Evolutionary conservation across 1,140 invertebrate species (phyloP), one percentile per base, ranked within the genome.

Genomic region (Vanessa atalanta): DNA sequence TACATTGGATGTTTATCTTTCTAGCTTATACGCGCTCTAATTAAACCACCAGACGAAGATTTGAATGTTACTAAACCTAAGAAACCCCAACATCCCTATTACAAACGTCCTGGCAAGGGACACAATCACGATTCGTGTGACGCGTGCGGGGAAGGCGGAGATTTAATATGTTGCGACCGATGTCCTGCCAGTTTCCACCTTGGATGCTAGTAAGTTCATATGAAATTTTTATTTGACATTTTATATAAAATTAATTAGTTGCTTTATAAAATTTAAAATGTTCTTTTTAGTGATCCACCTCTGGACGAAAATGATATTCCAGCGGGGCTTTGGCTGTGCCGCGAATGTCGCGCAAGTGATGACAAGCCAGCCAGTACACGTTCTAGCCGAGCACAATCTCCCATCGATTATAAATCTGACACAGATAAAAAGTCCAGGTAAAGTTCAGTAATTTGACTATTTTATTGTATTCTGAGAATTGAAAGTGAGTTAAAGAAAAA

Each of bases 161-260:
- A 98, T 90, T 93, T 99, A n/a, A 95, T 99, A 65, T 99, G 98
- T 87, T 99, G 98, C 91, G 98, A 99, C 88, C 95, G 96, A 77
- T 99, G 98, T 88, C 98, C 98, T 48, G 97, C 97, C 48, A 98
- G 98, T 48, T 99, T 99, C 93, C 98, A 99, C 93, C 94, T 99
- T 60, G 95, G 96, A 66, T 99, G 98, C 95, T 97, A 99, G 97
- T 98, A 93, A 95, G 96, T 95, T 73, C 1, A 20, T 14, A 57
- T 9, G 15, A 48, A 63, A 20, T 16, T 50, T 43, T 3, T 43
- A 43, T 9, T 43, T 43, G 37, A 14, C 7, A 47, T 63, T 26
- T 60, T 16, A 61, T 37, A 65, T 23, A 16, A 15, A 48, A 47
- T 53, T 53, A 16, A 4, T 15, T 53, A 16, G 51, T 6, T 55